Evolutionary conservation across 2,797 vertebrate species (phyloP).

Genomic region (Helarctos malayanus): DNA sequence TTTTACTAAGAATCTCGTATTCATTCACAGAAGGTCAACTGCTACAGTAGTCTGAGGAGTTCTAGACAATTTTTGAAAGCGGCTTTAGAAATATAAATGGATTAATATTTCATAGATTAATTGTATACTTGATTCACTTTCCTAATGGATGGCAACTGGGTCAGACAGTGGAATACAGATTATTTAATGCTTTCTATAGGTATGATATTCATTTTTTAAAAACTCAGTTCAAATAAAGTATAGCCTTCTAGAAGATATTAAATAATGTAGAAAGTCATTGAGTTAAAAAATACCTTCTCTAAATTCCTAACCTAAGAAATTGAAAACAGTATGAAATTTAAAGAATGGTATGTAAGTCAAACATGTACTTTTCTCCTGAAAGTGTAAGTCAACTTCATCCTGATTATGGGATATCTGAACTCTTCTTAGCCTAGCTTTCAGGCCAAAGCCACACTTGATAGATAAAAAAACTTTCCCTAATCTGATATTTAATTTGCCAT

Average conservation of each 20-base stretch:
- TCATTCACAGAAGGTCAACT: conserved; percentile 40
- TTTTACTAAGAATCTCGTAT: conserved; percentile 55
- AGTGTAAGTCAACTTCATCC: neutral
- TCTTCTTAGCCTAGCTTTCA: neutral
- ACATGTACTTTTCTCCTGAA: neutral
- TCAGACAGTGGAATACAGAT: neutral
- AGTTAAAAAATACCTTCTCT: conserved; percentile 19
- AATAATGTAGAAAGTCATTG: neutral
- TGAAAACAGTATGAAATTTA: conserved; percentile 51
- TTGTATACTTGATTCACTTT: conserved; percentile 47
- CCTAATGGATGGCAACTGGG: neutral
- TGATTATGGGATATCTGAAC: neutral
- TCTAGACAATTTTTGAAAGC: conserved; percentile 47
- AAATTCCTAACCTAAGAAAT: conserved; percentile 33
- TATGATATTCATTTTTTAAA: neutral
- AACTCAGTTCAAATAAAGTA: neutral
- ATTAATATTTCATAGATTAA: conserved; percentile 55
- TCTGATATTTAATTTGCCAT: conserved; percentile 46
- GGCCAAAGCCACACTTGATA: neutral
- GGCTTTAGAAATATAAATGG: conserved; percentile 44
- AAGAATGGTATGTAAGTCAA: neutral
- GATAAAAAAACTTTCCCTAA: neutral
- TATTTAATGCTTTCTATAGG: conserved; percentile 13
- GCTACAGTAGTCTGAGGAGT: neutral
- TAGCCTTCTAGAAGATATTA: conserved; percentile 33